A percentile compares a stretch with the other conserved stretches of the same genome.
Evolutionary conservation across 2,797 vertebrate genomes (phyloP).

Genomic region (Nyctalus aviator): DNA sequence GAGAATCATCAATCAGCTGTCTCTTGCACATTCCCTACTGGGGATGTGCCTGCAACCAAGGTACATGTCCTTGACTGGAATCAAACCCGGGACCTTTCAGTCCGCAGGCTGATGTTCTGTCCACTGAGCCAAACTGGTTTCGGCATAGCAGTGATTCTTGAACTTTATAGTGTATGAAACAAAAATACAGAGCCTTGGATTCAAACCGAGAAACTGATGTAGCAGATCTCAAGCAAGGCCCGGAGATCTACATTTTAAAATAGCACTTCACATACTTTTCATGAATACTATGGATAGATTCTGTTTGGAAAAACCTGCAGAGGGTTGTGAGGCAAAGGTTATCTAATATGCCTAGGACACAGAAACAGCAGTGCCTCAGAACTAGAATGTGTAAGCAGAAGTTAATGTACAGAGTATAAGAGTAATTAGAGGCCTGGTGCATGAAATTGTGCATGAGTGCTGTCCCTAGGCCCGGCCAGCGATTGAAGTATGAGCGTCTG

Average conservation of each 20-base stretch:
- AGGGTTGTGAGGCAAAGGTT: neutral
- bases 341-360: neutral
- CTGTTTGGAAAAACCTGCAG: slow-evolving; percentile 40
- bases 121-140: too few species aligned
- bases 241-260: slow-evolving; percentile 18
- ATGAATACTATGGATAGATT: neutral
- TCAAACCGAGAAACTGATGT: neutral
- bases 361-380: neutral
- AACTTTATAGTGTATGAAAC: neutral
- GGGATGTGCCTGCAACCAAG: too few species aligned
- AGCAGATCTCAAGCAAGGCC: neutral
- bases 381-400: neutral
- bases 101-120: too few species aligned
- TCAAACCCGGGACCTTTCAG: too few species aligned
- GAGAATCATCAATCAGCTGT: too few species aligned
- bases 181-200: neutral
- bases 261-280: neutral
- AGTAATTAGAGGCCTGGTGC: neutral
- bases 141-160: neutral
- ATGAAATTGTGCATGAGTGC: too few species aligned
- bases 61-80: too few species aligned
- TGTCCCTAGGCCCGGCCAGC: too few species aligned
- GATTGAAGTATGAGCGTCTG: too few species aligned
- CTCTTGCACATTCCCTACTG: too few species aligned
- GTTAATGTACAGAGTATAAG: neutral